Evolutionary conservation across 1,140 invertebrate species (phyloP), one percentile per base, ranked within the genome.

Genomic region (Leptinotarsa texana): DNA sequence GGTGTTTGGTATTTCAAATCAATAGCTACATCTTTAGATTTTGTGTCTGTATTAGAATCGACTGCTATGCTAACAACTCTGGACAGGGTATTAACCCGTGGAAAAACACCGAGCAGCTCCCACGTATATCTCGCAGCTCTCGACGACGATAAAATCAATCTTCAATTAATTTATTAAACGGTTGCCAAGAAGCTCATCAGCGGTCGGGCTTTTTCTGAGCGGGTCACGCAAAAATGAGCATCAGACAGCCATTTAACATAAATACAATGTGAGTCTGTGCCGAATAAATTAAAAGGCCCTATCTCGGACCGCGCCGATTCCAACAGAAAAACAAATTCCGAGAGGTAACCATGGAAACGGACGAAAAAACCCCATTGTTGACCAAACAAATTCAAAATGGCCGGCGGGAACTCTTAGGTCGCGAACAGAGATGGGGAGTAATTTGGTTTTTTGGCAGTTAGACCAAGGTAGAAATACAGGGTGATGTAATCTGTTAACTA

Each of bases 311-410:
- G 76, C 74, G 72, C 75, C 66, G 75, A 74, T 47, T 27, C 49
- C 48, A 48, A 47, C 73, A 78, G 78, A 81, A 81, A 81, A 81
- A 81, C 80, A 73, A 80, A 81, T 81, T 81, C 80, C 77, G 66
- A 74, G 57, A 74, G 74, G 75, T 78, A 75, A 77, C 78, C 80
- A 76, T 78, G 76, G 78, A 77, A 77, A 77, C 75, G 49, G 75
- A 21, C 67, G 51, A 72, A 81, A 81, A 81, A 81, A 80, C 74
- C 73, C 80, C 79, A 82, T 82, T 82, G 80, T 82, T 78, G 80
- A 67, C 75, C 74, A 78, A 71, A 80, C 79, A 74, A 81, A 82
- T 82, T 80, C 81, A 82, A 82, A 81, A 82, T 82, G 81, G 81
- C 80, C 75, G 76, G 61, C 75, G 69, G 68, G 66, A 73, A 79